Conservation (phyloP, 2,888 invertebrate species). For the Lepetodrilus schrolli region DNA sequence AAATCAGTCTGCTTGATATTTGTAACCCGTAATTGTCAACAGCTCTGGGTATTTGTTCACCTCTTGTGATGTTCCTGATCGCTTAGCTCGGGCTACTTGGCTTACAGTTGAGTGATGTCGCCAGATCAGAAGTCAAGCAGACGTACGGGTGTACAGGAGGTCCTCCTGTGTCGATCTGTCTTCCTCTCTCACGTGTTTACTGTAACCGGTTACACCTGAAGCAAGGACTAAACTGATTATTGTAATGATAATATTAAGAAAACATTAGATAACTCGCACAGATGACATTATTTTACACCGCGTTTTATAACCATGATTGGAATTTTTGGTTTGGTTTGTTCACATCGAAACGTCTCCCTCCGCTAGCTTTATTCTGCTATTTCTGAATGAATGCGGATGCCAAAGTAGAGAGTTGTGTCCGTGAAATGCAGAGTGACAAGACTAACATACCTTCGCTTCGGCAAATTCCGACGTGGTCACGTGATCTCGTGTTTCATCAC, state of each 20-base stretch:
- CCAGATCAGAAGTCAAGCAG: background rate
- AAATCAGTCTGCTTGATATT: background rate
- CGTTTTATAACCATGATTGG: too few species aligned
- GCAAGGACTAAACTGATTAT: too few species aligned
- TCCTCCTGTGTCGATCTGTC: too few species aligned
- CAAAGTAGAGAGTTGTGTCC: background rate
- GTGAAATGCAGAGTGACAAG: constrained; percentile 2
- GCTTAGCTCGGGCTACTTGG: too few species aligned
- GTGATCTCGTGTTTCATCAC: background rate
- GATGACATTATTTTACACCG: too few species aligned
- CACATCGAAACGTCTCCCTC: background rate
- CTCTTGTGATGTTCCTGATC: background rate
- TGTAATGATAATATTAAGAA: too few species aligned
- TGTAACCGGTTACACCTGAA: too few species aligned
- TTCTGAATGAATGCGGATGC: background rate
- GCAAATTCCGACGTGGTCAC: constrained; percentile 1
- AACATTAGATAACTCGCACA: too few species aligned
- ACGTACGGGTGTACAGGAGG: too few species aligned
- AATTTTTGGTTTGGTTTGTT: too few species aligned
- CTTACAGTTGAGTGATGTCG: background rate
- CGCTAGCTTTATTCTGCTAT: background rate
- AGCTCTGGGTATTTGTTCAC: background rate
- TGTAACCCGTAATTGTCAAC: background rate
- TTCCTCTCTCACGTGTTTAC: too few species aligned
- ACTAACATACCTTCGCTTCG: background rate